Conservation (phyloP, 2,113 vertebrate genomes). For the Vicugna pacos region DNA sequence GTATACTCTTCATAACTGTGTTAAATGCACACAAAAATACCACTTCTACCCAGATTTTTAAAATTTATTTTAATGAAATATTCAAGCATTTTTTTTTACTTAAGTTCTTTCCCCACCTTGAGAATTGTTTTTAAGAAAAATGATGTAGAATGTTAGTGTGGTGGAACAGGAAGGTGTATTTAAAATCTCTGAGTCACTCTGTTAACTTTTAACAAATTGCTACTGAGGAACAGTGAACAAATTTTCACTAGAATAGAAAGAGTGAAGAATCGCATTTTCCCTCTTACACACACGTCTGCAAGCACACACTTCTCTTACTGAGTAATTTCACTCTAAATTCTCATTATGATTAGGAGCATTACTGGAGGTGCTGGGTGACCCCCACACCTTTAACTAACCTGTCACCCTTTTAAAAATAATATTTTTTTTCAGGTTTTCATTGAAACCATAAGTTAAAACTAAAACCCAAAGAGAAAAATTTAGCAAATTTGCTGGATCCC, state of each 20-base stretch:
- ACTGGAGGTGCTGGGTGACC: not conserved
- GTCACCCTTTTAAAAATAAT: not conserved
- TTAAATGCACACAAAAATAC: not conserved
- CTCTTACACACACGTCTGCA: not conserved
- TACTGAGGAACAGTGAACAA: not conserved
- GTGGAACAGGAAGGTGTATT: not conserved
- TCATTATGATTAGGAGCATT: not conserved
- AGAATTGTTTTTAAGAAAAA: not conserved
- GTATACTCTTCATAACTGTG: not conserved
- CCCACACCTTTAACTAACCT: not conserved
- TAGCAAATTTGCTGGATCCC: not conserved
- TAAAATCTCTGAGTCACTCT: not conserved
- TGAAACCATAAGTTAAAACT: not conserved
- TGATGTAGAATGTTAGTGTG: not conserved
- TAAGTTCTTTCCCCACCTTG: not conserved
- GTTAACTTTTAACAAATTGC: constrained; percentile 8
- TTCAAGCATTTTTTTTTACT: constrained; percentile 1
- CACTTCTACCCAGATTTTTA: not conserved
- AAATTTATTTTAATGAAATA: not conserved
- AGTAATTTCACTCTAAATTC: constrained; percentile 15
- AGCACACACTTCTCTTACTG: not conserved
- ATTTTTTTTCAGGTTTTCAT: not conserved
- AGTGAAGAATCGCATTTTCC: not conserved
- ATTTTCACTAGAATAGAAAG: constrained; percentile 11
- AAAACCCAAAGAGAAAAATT: not conserved